Evolutionary conservation across 2,888 invertebrate species (phyloP), one percentile per base, ranked within the genome.

Genomic region (Campopleginae sp.): DNA sequence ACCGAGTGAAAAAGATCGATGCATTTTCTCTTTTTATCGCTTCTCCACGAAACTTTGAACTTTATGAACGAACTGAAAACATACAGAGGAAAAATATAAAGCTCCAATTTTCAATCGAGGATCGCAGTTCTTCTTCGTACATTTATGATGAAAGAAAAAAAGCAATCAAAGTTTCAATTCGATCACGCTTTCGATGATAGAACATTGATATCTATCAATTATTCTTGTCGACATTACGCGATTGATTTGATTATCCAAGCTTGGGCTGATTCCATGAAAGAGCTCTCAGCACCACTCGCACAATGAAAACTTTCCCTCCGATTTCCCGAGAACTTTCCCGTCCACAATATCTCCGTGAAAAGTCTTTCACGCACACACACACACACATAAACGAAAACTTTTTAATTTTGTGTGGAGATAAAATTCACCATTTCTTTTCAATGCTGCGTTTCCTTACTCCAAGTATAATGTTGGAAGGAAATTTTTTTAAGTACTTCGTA

Each of bases 221-320:
- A 51, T 71, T 51, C 71, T 38, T 33, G 10, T 27, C 33, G 51
- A 51, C 38, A 54, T 71, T 54, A 48, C 17, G 31, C 33, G 31
- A 54, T 71, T 71, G 68, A 46, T 68, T 68, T 23, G 46, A 68
- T 51, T 38, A 54, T 33, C 38, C 17, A 33, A 33, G 51, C 31
- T 33, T 10, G 5, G 38, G 54, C 31, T 71, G 33, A 58, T 33
- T 54, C 6, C 23, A 72, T 72, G 58, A 72, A 58, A 6, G 42
- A 72, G 38, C 68, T 46, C 17, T 38, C 42, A 33, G 17, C 54
- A 17, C 23, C 17, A 72, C 23, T 1, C 58, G 38, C 19, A 51
- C 54, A 42, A 17, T 54, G 38, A 58, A 54, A 72, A 72, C 72
- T 72, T 72, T 72, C 7, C 38, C 23, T 54, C 58, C 42, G 19